Evolutionary conservation across 2,888 invertebrate genomes (phyloP).

Genomic region (Hypsopygia costalis): DNA sequence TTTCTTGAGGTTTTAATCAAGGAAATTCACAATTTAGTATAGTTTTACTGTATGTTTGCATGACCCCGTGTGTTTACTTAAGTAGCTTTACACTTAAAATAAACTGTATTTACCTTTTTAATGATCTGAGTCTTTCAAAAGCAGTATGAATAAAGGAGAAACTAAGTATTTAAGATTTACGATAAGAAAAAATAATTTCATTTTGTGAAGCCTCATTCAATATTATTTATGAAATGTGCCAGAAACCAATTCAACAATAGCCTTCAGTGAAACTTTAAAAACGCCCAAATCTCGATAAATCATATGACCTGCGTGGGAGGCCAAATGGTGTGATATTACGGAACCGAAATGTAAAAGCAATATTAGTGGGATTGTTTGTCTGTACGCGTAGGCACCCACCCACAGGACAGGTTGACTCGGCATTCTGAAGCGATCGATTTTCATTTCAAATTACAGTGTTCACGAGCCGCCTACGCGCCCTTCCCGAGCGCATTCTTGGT

Average conservation of each 20-base stretch:
- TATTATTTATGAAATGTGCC: neutral
- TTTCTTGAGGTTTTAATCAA: too few species aligned
- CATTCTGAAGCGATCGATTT: conserved; percentile 67
- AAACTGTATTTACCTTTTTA: too few species aligned
- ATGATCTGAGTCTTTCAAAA: too few species aligned
- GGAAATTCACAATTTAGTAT: too few species aligned
- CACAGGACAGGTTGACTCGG: conserved; percentile 63
- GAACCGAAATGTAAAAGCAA: conserved; percentile 44
- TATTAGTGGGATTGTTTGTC: conserved; percentile 42
- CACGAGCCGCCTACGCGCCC: conserved; percentile 52
- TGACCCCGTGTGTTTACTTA: too few species aligned
- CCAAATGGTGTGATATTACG: conserved; percentile 34
- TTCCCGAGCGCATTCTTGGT: conserved; percentile 54
- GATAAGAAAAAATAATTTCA: too few species aligned
- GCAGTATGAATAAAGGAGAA: too few species aligned
- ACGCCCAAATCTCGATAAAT: conserved; percentile 30
- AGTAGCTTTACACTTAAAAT: too few species aligned
- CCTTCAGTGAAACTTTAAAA: conserved; percentile 9
- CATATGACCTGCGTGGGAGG: conserved; percentile 46
- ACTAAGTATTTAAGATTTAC: too few species aligned
- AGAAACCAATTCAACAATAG: conserved; percentile 18
- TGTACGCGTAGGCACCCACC: conserved; percentile 59
- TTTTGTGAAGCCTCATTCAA: too few species aligned
- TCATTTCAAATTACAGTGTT: conserved; percentile 68
- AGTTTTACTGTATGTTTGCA: too few species aligned